phyloP scores from a whole-genome alignment of 2,888 invertebrate genomes.

The Epirrhoe tristata region DNA sequence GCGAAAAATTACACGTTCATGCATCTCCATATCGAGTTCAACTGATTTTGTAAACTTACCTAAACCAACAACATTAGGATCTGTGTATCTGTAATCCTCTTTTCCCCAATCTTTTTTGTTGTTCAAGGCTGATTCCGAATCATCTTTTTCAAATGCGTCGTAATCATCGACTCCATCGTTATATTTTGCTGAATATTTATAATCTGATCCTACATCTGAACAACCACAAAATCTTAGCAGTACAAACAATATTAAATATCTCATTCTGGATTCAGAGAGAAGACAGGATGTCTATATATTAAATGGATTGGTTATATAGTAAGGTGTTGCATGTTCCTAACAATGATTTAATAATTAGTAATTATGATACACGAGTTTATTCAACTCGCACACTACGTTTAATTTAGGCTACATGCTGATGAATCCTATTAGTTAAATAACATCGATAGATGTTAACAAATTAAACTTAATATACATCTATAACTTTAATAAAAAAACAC shows the following conservation, averaged over 20 bases:
- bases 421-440: not conserved
- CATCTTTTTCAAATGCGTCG: slow-evolving; percentile 2
- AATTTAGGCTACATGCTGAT: not conserved
- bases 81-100: slow-evolving; percentile 4
- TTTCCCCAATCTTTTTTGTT: slow-evolving; percentile 5
- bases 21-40: not conserved
- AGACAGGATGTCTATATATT: not conserved
- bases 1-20: not conserved
- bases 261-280: slow-evolving; percentile 11
- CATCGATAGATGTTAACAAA: not conserved
- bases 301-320: not conserved
- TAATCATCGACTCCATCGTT: slow-evolving; percentile 16
- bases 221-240: not conserved
- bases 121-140: not conserved
- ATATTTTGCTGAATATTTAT: slow-evolving; percentile 19
- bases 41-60: slow-evolving; percentile 13
- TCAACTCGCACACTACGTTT: not conserved
- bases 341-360: not conserved
- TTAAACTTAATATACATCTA: too few species aligned
- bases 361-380: not conserved
- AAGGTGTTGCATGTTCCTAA: not conserved
- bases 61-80: slow-evolving; percentile 20
- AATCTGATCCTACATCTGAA: slow-evolving; percentile 6
- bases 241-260: slow-evolving; percentile 4
- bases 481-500: too few species aligned